These are phyloP conservation scores for Decapterus maruadsi DNA, from an alignment of 2,797 vertebrate species.

Conservation along the genomic window DNA sequence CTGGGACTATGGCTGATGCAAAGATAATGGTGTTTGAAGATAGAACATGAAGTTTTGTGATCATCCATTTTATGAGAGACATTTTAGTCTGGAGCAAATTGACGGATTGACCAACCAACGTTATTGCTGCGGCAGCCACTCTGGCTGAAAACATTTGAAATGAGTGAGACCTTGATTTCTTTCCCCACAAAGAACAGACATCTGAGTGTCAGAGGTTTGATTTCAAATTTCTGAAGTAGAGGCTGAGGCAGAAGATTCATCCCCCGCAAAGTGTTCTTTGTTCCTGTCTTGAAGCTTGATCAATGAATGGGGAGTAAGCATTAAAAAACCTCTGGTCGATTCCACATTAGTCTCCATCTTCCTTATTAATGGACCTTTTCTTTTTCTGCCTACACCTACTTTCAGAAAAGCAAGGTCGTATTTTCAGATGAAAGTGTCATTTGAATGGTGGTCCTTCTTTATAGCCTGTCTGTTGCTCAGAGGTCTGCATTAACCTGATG, in stretches of 20 bases:
- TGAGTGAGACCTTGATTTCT: not conserved
- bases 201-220: slow-evolving; percentile 14
- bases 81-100: not conserved
- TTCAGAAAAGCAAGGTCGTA: slow-evolving; percentile 31
- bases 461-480: slow-evolving; percentile 11
- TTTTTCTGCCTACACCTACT: slow-evolving; percentile 36
- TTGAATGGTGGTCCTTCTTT: slow-evolving; percentile 16
- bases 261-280: slow-evolving; percentile 49
- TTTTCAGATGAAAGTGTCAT: slow-evolving; percentile 41
- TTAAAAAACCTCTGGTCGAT: slow-evolving; percentile 68
- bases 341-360: slow-evolving; percentile 63
- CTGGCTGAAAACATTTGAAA: not conserved
- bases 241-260: slow-evolving; percentile 28
- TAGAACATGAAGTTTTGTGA: not conserved
- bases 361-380: slow-evolving; percentile 62
- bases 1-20: not conserved
- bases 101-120: too few species aligned
- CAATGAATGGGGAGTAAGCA: slow-evolving; percentile 60
- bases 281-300: slow-evolving; percentile 59
- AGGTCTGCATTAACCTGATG: slow-evolving; percentile 1
- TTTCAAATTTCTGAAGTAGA: slow-evolving; percentile 29
- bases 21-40: not conserved
- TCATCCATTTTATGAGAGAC: not conserved
- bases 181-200: slow-evolving; percentile 9
- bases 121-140: not conserved